phyloP scores from a whole-genome alignment of 2,888 invertebrate species.

The Volucella inanis region DNA sequence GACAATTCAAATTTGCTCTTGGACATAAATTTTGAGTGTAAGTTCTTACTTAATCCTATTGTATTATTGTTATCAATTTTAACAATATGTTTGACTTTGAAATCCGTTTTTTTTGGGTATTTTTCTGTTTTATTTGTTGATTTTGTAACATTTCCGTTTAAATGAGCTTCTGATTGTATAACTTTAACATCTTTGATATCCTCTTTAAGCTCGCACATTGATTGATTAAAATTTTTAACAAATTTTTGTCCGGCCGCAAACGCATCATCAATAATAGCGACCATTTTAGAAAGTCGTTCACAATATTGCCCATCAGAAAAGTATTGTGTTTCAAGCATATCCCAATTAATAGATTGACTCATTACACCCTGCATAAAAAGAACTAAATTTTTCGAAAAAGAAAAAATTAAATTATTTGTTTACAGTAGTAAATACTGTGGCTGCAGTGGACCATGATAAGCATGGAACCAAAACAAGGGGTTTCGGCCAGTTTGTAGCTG shows the following conservation, averaged over 20 bases:
- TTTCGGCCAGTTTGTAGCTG: conserved; percentile 97
- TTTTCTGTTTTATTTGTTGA: neutral
- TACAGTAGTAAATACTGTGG: conserved; percentile 96
- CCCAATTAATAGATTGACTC: conserved; percentile 97
- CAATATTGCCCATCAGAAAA: conserved; percentile 90
- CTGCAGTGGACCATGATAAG: conserved; percentile 98
- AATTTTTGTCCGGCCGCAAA: conserved; percentile 90
- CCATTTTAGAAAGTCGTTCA: conserved; percentile 93
- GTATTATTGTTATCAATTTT: conserved; percentile 78
- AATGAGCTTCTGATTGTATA: neutral
- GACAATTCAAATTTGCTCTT: conserved; percentile 83
- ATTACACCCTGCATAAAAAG: conserved; percentile 91
- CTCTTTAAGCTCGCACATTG: conserved; percentile 83
- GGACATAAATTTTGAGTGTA: conserved; percentile 84
- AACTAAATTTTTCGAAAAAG: conserved; percentile 8
- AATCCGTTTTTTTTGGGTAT: neutral
- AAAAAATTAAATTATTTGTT: conserved; percentile 21
- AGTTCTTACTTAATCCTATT: conserved; percentile 82
- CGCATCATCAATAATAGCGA: conserved; percentile 90
- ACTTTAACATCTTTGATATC: conserved; percentile 80
- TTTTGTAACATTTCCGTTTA: neutral
- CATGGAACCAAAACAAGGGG: conserved; percentile 97
- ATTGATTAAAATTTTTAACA: conserved; percentile 86
- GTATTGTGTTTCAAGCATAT: conserved; percentile 93
- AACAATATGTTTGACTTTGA: conserved; percentile 75